Percentiles rank a stretch among this genome's conserved stretches.
Evolutionary conservation across 2,888 invertebrate genomes (phyloP).

Genomic region (Nomada fabriciana): DNA sequence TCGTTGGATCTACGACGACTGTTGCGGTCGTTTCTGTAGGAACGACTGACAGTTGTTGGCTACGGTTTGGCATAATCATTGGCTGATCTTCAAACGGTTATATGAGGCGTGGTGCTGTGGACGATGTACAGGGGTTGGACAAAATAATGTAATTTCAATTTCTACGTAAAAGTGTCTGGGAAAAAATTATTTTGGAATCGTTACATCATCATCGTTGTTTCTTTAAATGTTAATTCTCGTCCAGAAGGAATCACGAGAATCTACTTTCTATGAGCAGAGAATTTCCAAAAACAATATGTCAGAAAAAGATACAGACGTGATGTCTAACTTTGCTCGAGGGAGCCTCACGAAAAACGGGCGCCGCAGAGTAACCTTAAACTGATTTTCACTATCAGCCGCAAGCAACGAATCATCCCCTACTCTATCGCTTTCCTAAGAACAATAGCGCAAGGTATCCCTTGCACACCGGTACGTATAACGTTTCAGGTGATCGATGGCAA

Average conservation of each 20-base stretch:
- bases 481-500: slow-evolving; percentile 50
- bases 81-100: background rate
- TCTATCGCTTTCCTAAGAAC: slow-evolving; percentile 42
- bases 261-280: too few species aligned
- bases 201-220: too few species aligned
- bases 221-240: too few species aligned
- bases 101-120: too few species aligned
- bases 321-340: too few species aligned
- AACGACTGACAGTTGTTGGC: too few species aligned
- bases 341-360: background rate
- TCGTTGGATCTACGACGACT: background rate
- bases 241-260: background rate
- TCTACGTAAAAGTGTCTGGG: too few species aligned
- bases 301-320: too few species aligned
- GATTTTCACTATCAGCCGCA: background rate
- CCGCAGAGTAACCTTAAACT: background rate
- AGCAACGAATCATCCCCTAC: slow-evolving; percentile 7
- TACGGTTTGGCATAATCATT: background rate
- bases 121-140: too few species aligned
- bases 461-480: slow-evolving; percentile 5
- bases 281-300: too few species aligned
- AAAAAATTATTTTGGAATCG: too few species aligned
- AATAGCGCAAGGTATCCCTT: slow-evolving; percentile 20
- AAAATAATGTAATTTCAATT: too few species aligned
- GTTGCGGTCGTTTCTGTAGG: background rate